Conservation (phyloP, 2,888 invertebrate genomes). For the Nineta flava region DNA sequence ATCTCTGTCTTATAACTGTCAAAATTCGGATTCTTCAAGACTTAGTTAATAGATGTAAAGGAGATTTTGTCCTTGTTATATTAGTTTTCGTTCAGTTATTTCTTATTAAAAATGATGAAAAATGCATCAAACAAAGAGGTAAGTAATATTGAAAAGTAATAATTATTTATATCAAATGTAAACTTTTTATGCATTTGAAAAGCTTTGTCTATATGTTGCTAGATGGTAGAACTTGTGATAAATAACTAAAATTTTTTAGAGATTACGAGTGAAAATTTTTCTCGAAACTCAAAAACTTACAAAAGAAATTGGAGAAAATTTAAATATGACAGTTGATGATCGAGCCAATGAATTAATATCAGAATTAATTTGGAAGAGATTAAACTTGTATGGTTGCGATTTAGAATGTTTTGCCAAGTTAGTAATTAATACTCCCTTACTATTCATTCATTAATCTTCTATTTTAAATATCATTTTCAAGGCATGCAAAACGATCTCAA, state of each 20-base stretch:
- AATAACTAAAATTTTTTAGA: conserved; percentile 29
- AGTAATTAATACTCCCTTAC: conserved; percentile 11
- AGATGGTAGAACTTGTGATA: too few species aligned
- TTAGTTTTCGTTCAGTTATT: too few species aligned
- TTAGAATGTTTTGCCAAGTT: conserved; percentile 52
- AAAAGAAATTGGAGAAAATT: conserved; percentile 33
- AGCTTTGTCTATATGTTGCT: too few species aligned
- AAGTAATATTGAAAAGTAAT: not conserved
- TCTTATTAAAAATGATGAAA: not conserved
- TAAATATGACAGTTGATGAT: conserved; percentile 34
- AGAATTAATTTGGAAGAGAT: conserved; percentile 41
- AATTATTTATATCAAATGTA: too few species aligned
- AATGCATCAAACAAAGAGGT: not conserved
- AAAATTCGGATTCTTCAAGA: too few species aligned
- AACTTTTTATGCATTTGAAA: too few species aligned
- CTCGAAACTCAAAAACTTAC: conserved; percentile 37
- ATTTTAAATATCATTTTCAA: conserved; percentile 22
- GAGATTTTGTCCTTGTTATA: too few species aligned
- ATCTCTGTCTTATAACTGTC: too few species aligned
- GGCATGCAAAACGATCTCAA: conserved; percentile 45
- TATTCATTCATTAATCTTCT: conserved; percentile 3
- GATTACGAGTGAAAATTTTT: conserved; percentile 37
- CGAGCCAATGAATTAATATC: conserved; percentile 40
- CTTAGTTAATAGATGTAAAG: too few species aligned
- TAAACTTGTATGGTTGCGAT: conserved; percentile 36